Evolutionary conservation across 2,888 invertebrate genomes (phyloP).

Genomic region (Habrosyne pyritoides): DNA sequence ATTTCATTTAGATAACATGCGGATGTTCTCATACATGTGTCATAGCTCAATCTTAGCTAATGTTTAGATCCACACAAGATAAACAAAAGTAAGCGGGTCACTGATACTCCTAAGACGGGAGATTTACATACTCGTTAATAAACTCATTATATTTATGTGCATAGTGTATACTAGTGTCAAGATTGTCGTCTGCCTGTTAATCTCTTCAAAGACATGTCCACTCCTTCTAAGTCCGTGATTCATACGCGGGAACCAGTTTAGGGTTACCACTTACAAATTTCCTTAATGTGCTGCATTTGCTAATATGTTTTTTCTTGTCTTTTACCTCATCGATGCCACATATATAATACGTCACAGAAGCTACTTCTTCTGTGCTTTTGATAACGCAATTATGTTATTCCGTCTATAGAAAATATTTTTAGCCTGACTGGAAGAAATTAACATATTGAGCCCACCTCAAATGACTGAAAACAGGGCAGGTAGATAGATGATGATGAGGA

Average conservation of each 20-base stretch:
- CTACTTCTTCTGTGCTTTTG: too few species aligned
- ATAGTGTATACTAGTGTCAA: slow-evolving; percentile 6
- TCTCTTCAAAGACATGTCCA: slow-evolving; percentile 30
- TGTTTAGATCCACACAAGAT: not conserved
- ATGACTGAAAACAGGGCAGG: too few species aligned
- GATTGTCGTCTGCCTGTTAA: slow-evolving; percentile 5
- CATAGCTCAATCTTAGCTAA: not conserved
- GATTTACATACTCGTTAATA: slow-evolving; percentile 5
- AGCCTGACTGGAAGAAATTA: too few species aligned
- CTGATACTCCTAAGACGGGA: not conserved
- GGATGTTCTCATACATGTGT: not conserved
- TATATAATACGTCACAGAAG: too few species aligned
- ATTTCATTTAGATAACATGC: not conserved
- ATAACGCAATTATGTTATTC: too few species aligned
- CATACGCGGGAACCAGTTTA: slow-evolving; percentile 30
- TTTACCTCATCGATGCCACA: too few species aligned
- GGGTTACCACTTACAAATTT: slow-evolving; percentile 25
- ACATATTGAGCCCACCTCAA: too few species aligned
- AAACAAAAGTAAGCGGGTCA: not conserved
- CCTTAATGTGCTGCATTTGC: not conserved
- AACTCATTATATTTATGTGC: slow-evolving; percentile 9
- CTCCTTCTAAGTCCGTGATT: slow-evolving; percentile 40
- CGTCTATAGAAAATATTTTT: too few species aligned
- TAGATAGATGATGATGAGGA: too few species aligned
- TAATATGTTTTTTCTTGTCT: too few species aligned